Conservation (phyloP, 2,888 invertebrate species). For the Poecilobothrus nobilitatus region DNA sequence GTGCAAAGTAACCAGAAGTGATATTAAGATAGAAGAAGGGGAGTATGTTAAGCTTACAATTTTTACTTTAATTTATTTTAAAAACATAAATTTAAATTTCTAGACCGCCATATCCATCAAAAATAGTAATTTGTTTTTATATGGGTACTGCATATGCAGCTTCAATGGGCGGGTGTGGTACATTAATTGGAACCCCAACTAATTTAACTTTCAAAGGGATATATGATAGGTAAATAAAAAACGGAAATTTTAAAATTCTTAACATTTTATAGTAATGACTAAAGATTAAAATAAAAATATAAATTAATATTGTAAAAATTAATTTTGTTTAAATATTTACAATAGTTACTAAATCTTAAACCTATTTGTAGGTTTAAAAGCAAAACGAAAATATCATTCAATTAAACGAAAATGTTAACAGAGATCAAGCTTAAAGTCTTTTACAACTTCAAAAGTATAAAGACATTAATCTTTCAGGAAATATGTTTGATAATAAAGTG, state of each 20-base stretch:
- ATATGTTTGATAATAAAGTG: no score
- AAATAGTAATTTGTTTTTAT: conserved; percentile 69
- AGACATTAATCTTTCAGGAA: no score
- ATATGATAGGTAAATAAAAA: conserved; percentile 52
- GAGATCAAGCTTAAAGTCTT: no score
- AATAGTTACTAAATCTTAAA: no score
- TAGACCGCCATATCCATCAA: conserved; percentile 57
- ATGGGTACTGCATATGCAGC: conserved; percentile 75
- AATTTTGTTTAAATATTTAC: neutral
- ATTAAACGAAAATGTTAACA: no score
- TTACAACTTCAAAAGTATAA: no score
- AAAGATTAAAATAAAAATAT: no score
- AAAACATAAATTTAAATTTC: conserved; percentile 18
- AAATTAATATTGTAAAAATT: no score
- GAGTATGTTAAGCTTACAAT: conserved; percentile 25
- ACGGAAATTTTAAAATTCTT: no score
- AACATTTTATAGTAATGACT: no score
- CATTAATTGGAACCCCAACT: conserved; percentile 70
- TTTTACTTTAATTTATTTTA: neutral
- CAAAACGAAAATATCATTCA: no score
- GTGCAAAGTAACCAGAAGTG: conserved; percentile 54
- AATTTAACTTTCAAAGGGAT: conserved; percentile 77
- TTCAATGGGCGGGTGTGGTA: conserved; percentile 70
- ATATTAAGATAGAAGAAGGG: conserved; percentile 8
- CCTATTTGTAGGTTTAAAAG: no score